phyloP scores from a whole-genome alignment of 2,888 invertebrate species.

The Himalopsyche tibetana region DNA sequence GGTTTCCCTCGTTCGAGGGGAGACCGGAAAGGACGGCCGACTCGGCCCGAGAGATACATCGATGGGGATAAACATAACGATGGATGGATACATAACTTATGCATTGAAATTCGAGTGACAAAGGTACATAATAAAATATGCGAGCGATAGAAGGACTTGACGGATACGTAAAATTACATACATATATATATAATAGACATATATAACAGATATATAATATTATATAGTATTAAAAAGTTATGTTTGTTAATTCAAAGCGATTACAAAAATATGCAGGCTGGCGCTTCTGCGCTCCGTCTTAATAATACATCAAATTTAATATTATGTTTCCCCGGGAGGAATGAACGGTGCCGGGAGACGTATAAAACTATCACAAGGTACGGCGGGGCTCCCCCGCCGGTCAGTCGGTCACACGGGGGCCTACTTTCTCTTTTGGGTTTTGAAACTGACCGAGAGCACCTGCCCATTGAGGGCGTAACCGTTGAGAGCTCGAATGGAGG shows the following conservation, averaged over 20 bases:
- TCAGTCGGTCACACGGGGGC: not conserved
- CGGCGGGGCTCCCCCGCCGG: slow-evolving; percentile 22
- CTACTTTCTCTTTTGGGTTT: slow-evolving; percentile 75
- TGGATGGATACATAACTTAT: not conserved
- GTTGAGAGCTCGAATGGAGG: slow-evolving; percentile 77
- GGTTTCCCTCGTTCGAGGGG: slow-evolving; percentile 6
- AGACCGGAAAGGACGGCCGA: slow-evolving; percentile 63
- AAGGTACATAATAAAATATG: slow-evolving; percentile 1
- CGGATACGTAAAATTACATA: slow-evolving; percentile 19
- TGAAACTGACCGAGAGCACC: slow-evolving; percentile 78
- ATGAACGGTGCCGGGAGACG: slow-evolving; percentile 48
- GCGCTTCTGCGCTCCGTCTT: slow-evolving; percentile 26
- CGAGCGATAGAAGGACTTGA: slow-evolving; percentile 5
- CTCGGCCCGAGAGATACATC: slow-evolving; percentile 16
- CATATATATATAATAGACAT: slow-evolving; percentile 31
- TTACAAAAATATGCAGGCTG: slow-evolving; percentile 31
- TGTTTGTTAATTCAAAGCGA: slow-evolving; percentile 20
- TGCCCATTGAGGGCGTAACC: slow-evolving; percentile 78
- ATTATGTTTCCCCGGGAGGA: slow-evolving; percentile 22
- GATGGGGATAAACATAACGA: slow-evolving; percentile 39
- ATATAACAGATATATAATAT: slow-evolving; percentile 22
- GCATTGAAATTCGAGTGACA: slow-evolving; percentile 16
- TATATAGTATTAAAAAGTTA: slow-evolving; percentile 24
- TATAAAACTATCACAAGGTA: slow-evolving; percentile 50
- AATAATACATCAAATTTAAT: slow-evolving; percentile 15